Percentiles rank a stretch among this genome's conserved stretches.
These are phyloP conservation scores for Pollachius pollachius DNA, from an alignment of 2,113 vertebrate species.

Conservation along the genomic window DNA sequence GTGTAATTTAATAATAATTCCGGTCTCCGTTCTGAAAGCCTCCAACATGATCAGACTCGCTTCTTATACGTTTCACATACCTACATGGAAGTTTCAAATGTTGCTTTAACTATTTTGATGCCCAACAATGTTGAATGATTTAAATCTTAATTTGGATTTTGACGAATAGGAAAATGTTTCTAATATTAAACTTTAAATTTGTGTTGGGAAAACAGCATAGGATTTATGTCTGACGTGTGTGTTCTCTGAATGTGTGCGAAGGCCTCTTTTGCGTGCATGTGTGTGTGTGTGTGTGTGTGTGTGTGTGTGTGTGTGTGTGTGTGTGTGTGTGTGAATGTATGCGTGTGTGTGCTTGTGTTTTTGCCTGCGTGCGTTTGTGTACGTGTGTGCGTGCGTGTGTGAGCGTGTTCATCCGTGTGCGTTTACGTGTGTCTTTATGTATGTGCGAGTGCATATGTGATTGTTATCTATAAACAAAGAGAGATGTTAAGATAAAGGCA, in stretches of 20 bases:
- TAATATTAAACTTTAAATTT: too few species aligned
- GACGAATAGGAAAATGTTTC: too few species aligned
- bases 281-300: conserved; percentile 19
- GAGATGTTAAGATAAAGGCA: background rate
- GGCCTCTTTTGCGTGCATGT: conserved; percentile 1
- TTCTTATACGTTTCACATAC: background rate
- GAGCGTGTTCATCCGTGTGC: conserved; percentile 13
- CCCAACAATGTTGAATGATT: background rate
- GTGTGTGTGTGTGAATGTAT: background rate
- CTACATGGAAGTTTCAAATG: conserved; percentile 19
- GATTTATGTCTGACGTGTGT: conserved; percentile 4
- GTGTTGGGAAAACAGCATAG: too few species aligned
- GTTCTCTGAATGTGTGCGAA: background rate
- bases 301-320: conserved; percentile 8
- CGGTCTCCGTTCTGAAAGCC: conserved; percentile 13
- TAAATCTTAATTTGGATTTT: background rate
- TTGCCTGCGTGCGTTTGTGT: conserved; percentile 17
- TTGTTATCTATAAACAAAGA: background rate
- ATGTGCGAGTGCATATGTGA: background rate
- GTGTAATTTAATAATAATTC: conserved; percentile 28
- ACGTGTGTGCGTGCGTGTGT: conserved; percentile 16
- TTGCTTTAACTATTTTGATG: background rate
- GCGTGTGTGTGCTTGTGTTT: conserved; percentile 19
- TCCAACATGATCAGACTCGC: conserved; percentile 25
- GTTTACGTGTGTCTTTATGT: conserved; percentile 10